A percentile compares a stretch with the other conserved stretches of the same genome.
phyloP scores from a whole-genome alignment of 2,797 vertebrate genomes.

The Clamator glandarius region DNA sequence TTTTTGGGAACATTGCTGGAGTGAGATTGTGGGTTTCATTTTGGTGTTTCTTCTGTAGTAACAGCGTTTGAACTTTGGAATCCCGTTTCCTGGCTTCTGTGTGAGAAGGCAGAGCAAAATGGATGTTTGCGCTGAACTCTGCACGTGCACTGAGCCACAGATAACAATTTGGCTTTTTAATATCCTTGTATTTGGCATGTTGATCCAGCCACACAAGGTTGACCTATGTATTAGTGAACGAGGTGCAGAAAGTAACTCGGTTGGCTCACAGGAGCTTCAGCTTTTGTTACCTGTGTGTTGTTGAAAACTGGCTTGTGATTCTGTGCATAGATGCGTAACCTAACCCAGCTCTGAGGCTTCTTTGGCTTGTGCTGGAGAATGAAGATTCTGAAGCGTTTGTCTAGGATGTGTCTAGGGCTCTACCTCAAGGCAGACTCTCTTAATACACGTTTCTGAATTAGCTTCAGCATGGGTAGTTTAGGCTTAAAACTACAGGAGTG shows the following conservation, averaged over 20 bases:
- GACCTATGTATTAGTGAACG: accelerated
- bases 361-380: background rate
- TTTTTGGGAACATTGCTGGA: background rate
- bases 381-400: background rate
- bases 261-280: background rate
- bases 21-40: background rate
- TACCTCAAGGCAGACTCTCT: background rate
- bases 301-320: background rate
- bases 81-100: conserved; percentile 20
- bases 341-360: background rate
- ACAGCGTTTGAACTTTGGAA: conserved; percentile 61
- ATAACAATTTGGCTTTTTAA: conserved; percentile 33
- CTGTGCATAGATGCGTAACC: background rate
- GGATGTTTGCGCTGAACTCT: conserved; percentile 35
- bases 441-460: background rate
- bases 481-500: background rate
- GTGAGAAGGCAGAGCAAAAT: conserved; percentile 23
- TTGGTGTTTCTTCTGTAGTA: background rate
- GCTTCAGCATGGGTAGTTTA: background rate
- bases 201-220: background rate
- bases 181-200: background rate
- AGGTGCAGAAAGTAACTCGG: background rate
- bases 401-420: background rate
- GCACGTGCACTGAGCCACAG: background rate
- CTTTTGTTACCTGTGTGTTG: background rate